phyloP scores from a whole-genome alignment of 1,140 invertebrate species.

The Eubasilissa regina region DNA sequence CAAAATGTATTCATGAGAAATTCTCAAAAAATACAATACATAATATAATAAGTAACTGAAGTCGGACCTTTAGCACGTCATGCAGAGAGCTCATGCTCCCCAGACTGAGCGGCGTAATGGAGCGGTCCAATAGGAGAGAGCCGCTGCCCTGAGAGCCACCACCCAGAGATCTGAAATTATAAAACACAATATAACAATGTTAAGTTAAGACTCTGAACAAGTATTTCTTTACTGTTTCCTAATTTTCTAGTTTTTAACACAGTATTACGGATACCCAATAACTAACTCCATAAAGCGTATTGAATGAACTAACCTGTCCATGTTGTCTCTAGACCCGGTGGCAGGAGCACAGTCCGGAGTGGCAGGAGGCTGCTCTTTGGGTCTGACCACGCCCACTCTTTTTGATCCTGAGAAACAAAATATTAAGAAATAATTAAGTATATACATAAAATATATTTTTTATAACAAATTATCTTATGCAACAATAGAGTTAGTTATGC shows the following conservation, averaged over 20 bases:
- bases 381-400: conserved; percentile 73
- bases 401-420: conserved; percentile 68
- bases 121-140: conserved; percentile 72
- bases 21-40: background rate
- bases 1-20: no score
- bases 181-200: background rate
- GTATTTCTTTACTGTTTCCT: no score
- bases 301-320: conserved; percentile 70
- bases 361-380: conserved; percentile 76
- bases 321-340: conserved; percentile 71
- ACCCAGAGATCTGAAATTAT: conserved; percentile 65
- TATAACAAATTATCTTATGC: no score
- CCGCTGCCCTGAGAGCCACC: conserved; percentile 70
- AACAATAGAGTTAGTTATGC: no score
- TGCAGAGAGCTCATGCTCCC: conserved; percentile 83
- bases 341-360: conserved; percentile 73
- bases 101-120: conserved; percentile 77
- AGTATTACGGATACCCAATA: no score
- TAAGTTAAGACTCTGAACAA: background rate
- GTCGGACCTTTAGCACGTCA: conserved; percentile 76
- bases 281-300: background rate
- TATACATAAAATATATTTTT: background rate
- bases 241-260: no score
- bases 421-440: no score
- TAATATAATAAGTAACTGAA: conserved; percentile 10